Conservation (phyloP, 1,140 invertebrate species). For the Caenorhabditis remanei region DNA sequence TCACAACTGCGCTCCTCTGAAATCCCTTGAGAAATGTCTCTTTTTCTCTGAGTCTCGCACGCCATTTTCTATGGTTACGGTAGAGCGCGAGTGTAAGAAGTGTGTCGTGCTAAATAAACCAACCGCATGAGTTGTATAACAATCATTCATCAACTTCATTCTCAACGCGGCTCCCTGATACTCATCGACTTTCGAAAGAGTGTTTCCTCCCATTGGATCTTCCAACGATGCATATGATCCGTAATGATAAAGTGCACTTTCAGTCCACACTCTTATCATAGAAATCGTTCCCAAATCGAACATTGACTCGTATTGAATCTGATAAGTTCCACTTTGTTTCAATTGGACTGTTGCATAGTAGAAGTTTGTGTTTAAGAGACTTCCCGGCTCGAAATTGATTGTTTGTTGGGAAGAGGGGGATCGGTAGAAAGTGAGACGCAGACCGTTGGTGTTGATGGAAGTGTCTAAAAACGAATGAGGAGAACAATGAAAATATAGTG, state of each 20-base stretch:
- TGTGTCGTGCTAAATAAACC: background rate
- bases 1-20: too few species aligned
- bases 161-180: slow-evolving; percentile 35
- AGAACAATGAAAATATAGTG: too few species aligned
- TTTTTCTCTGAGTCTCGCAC: too few species aligned
- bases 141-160: slow-evolving; percentile 54
- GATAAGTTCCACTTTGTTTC: background rate
- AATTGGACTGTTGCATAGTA: slow-evolving; percentile 34
- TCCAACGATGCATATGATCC: slow-evolving; percentile 40
- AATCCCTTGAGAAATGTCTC: too few species aligned
- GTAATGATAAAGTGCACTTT: slow-evolving; percentile 22
- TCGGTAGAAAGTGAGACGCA: background rate
- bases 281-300: background rate
- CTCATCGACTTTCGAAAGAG: background rate
- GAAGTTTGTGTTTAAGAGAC: background rate
- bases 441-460: slow-evolving; percentile 27
- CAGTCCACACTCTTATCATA: slow-evolving; percentile 12
- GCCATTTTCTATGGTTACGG: too few species aligned
- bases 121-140: slow-evolving; percentile 37
- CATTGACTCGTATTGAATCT: background rate
- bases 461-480: too few species aligned
- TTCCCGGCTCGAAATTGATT: background rate
- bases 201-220: slow-evolving; percentile 35
- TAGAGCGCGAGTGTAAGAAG: too few species aligned
- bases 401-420: background rate